These are phyloP conservation scores for Gastracanthus pulcherrimus DNA, from an alignment of 2,888 invertebrate genomes.

Conservation along the genomic window DNA sequence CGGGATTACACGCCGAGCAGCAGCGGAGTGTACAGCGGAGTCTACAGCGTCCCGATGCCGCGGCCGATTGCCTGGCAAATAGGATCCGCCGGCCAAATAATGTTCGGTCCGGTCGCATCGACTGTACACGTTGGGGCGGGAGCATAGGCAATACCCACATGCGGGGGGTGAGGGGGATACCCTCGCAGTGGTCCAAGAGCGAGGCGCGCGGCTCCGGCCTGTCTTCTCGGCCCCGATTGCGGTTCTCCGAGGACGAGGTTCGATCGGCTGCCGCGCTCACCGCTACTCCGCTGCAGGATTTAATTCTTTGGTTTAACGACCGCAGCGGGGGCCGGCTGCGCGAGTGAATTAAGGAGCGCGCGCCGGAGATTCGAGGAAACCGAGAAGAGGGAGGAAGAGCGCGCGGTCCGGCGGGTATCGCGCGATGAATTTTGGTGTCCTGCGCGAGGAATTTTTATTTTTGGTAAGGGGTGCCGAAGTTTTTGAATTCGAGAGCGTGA, in stretches of 20 bases:
- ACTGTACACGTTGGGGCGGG: too few species aligned
- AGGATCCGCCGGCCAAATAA: conserved; percentile 69
- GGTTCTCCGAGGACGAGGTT: conserved; percentile 6
- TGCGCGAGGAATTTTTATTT: too few species aligned
- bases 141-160: too few species aligned
- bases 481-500: background rate
- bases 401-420: too few species aligned
- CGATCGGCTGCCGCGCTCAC: background rate
- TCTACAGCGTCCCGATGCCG: conserved; percentile 16
- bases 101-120: conserved; percentile 24
- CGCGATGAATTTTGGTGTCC: too few species aligned
- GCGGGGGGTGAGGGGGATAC: too few species aligned
- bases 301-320: conserved; percentile 24
- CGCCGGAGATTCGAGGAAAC: conserved; percentile 5
- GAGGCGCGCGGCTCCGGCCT: too few species aligned
- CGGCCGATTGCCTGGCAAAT: conserved; percentile 69
- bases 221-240: conserved; percentile 12
- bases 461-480: too few species aligned
- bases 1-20: background rate
- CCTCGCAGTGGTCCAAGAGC: too few species aligned
- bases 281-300: background rate
- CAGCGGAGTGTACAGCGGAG: background rate
- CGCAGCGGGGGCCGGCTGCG: background rate
- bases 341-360: conserved; percentile 1
- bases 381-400: too few species aligned